Conservation (phyloP, 1,140 invertebrate species). For the Lordiphosa clarofinis region DNA sequence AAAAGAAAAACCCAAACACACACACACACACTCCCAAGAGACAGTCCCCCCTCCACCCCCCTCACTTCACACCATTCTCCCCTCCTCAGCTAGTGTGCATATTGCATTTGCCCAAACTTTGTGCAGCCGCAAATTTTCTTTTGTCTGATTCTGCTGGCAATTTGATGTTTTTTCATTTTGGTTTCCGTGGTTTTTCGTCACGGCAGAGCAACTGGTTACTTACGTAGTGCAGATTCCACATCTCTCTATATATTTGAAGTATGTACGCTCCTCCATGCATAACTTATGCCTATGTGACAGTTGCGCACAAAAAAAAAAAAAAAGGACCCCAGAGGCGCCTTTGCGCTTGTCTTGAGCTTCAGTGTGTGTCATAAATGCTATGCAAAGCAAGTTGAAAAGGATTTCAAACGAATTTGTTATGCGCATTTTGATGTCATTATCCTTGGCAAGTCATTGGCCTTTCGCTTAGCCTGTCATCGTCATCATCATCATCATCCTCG, state of each 20-base stretch:
- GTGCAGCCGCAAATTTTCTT: slow-evolving; percentile 5
- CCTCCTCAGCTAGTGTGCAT: too few species aligned
- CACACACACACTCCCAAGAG: neutral
- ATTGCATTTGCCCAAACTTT: too few species aligned
- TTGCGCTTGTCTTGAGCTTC: slow-evolving; percentile 23
- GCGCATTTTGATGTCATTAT: slow-evolving; percentile 68
- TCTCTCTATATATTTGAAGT: slow-evolving; percentile 12
- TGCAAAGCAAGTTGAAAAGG: slow-evolving; percentile 58
- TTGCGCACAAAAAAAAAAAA: slow-evolving; percentile 1
- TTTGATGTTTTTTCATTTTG: slow-evolving; percentile 20
- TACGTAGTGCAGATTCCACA: slow-evolving; percentile 7
- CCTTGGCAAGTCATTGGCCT: slow-evolving; percentile 60
- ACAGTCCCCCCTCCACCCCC: too few species aligned
- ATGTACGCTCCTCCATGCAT: slow-evolving; percentile 13
- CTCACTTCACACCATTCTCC: too few species aligned
- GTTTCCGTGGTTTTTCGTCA: slow-evolving; percentile 20
- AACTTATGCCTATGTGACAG: slow-evolving; percentile 17
- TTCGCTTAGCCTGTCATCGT: slow-evolving; percentile 20
- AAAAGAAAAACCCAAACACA: too few species aligned
- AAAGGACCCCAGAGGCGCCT: slow-evolving; percentile 7
- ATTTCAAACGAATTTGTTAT: slow-evolving; percentile 68
- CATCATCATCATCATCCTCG: slow-evolving; percentile 16
- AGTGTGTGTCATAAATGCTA: slow-evolving; percentile 24
- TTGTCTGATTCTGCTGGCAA: slow-evolving; percentile 11
- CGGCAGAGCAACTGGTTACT: slow-evolving; percentile 12